Evolutionary conservation across 2,797 vertebrate genomes (phyloP).

Genomic region (Stomatorhinus walkeri): DNA sequence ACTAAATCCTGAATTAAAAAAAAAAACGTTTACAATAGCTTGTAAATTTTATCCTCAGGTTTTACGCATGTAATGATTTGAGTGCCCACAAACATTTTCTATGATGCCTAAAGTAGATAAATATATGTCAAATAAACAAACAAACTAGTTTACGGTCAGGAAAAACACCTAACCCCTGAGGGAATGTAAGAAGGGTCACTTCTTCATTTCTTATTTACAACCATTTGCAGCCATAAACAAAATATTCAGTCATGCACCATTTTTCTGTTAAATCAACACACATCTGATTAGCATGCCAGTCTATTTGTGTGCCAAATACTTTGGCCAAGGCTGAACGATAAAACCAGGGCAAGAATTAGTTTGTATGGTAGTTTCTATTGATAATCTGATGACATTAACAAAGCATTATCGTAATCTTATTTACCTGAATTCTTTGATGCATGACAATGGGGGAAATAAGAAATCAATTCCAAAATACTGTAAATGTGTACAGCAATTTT

Average conservation of each 20-base stretch:
- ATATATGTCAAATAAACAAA: conserved; percentile 24
- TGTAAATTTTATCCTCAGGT: conserved; percentile 43
- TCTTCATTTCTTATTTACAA: conserved; percentile 9
- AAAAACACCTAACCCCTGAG: conserved; percentile 24
- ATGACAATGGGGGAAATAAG: not conserved
- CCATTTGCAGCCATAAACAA: conserved; percentile 11
- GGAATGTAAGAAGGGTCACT: conserved; percentile 30
- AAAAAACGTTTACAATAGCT: conserved; percentile 45
- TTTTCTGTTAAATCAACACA: not conserved
- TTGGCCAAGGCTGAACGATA: not conserved
- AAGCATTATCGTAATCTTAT: not conserved
- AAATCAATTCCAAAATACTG: not conserved
- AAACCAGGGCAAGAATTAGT: conserved; percentile 1
- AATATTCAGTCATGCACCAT: not conserved
- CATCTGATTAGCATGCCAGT: not conserved
- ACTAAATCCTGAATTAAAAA: conserved; percentile 36
- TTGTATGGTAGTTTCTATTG: not conserved
- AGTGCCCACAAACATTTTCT: conserved; percentile 23
- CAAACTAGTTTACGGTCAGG: conserved; percentile 15
- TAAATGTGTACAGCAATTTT: not conserved
- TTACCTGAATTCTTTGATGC: not conserved
- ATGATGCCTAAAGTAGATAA: conserved; percentile 14
- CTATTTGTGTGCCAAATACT: not conserved
- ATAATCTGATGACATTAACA: not conserved
- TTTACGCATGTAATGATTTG: conserved; percentile 27